A percentile compares a stretch with the other conserved stretches of the same genome.
These are phyloP conservation scores for Isaurus tuberculatus DNA, from an alignment of 92 coral and sea anemone genomes.

Conservation along the genomic window DNA sequence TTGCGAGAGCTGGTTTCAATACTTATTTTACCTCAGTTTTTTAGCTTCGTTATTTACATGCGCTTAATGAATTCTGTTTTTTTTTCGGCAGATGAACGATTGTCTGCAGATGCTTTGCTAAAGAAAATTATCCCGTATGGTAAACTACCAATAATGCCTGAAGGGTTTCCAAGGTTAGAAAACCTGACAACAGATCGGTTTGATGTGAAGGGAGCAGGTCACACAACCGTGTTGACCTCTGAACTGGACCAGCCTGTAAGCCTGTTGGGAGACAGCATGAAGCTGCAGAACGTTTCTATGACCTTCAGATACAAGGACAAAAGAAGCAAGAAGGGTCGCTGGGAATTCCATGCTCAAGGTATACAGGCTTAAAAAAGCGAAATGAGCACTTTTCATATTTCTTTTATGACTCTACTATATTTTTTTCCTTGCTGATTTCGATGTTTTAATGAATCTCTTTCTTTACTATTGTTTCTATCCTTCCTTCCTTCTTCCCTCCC, in stretches of 20 bases:
- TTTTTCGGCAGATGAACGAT: conserved; percentile 61
- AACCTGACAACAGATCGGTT: conserved; percentile 88
- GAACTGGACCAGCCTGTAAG: conserved; percentile 86
- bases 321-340: conserved; percentile 67
- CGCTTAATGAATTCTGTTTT: too few species aligned
- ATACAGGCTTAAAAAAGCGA: not conserved
- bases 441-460: too few species aligned
- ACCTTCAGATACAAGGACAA: conserved; percentile 80
- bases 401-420: not conserved
- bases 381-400: not conserved
- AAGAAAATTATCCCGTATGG: conserved; percentile 81
- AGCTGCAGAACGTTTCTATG: conserved; percentile 72
- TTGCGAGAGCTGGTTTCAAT: too few species aligned
- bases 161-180: conserved; percentile 86
- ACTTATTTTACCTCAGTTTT: too few species aligned
- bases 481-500: too few species aligned
- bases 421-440: not conserved
- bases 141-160: conserved; percentile 86
- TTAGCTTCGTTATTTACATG: not conserved
- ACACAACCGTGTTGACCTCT: conserved; percentile 79
- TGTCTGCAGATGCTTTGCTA: conserved; percentile 77
- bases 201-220: conserved; percentile 78
- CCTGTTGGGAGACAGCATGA: conserved; percentile 82
- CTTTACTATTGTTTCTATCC: not conserved
- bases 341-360: conserved; percentile 96